Evolutionary conservation across 2,113 vertebrate species (phyloP).

Genomic region (Menura novaehollandiae): DNA sequence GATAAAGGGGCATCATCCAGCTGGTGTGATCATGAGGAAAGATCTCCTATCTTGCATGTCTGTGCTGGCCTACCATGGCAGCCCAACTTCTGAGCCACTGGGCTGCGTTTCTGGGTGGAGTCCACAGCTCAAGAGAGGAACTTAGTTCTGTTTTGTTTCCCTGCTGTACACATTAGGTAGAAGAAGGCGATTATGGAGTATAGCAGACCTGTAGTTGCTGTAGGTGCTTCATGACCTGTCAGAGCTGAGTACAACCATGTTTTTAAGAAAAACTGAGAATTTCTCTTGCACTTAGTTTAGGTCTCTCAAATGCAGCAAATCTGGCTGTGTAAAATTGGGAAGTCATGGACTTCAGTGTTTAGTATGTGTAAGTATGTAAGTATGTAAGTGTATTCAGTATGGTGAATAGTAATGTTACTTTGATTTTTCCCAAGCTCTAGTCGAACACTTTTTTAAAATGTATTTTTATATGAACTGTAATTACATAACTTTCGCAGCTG

Average conservation of each 20-base stretch:
- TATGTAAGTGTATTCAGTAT: too few species aligned
- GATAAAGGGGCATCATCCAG: neutral
- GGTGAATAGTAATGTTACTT: accelerated
- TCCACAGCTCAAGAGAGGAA: neutral
- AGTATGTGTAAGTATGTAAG: too few species aligned
- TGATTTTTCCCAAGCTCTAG: neutral
- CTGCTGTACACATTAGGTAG: neutral
- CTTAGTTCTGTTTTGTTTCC: neutral
- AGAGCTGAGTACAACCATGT: neutral
- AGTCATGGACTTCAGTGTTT: neutral
- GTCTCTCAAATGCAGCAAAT: neutral
- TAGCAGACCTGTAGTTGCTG: neutral
- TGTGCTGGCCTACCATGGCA: neutral
- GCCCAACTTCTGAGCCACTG: accelerated
- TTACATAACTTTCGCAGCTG: accelerated
- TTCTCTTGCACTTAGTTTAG: accelerated
- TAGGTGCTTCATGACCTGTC: neutral
- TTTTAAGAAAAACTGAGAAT: neutral
- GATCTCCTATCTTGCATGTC: neutral
- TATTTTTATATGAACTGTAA: neutral
- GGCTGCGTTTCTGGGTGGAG: neutral
- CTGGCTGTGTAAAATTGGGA: neutral
- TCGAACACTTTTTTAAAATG: accelerated
- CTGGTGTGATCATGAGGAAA: neutral
- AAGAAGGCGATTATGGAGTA: neutral